Base-by-base conservation (phyloP, 2,888 invertebrate species). In the Acleris holmiana region DNA sequence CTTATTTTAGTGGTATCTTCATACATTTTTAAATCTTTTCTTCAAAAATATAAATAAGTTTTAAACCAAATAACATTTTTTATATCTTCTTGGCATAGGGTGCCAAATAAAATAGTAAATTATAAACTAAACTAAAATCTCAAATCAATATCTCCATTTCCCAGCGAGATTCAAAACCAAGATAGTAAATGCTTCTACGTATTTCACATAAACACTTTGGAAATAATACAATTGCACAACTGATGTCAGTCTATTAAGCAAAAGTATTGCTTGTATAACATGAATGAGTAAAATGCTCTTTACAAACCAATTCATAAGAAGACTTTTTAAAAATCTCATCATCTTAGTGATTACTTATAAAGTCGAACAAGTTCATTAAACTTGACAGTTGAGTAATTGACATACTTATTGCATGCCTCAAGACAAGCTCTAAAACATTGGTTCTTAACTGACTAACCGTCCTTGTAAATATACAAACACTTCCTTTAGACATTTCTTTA, bases 81-180 rank as follows among this genome's bases (percentile, higher is more conserved):
- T 2, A 10, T 35, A 35, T 35, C 35, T 23, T 23, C 23, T 23
- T 35, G 35, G 13, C 35, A 4, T 35, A 47, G 3, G 10, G 4
- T 47, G 17, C 3, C 18, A 18, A 19, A 18, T 47, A 47, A 17
- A 10, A 47, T 17, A 19, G 17, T 47, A 17, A 8, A 47, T 10
- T 25, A n/a, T n/a, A 25, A n/a, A 35, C 18, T 35, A 35, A 10
- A 25, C 4, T 4, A 51, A 29, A 10, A 35, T 25, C 7, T 25
- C 29, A 13, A 53, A 17, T 10, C 17, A 17, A 23, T 48, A 48
- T 47, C 13, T 29, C 47, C 13, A 44, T 51, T 47, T 51, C 18
- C 35, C 25, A 51, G n/a, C 19, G 63, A 64, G 64, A 64, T 64
- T 59, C 64, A 53, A 19, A 58, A 25, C 48, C 29, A 23, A 59